Conservation (phyloP, 2,797 vertebrate genomes). For the Karalla daura region DNA sequence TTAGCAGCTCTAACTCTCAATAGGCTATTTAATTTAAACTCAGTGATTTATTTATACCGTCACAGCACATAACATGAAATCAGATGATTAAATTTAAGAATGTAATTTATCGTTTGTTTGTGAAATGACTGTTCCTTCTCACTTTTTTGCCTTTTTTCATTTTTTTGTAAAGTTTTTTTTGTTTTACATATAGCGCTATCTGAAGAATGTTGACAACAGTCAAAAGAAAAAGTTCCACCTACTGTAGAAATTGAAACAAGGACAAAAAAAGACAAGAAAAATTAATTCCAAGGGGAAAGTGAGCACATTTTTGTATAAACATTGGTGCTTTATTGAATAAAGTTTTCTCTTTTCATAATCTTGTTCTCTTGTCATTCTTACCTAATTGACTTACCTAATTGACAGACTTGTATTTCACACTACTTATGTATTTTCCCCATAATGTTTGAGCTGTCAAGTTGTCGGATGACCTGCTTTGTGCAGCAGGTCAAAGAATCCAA, state of each 20-base stretch:
- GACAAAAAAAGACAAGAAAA: slow-evolving; percentile 22
- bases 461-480: neutral
- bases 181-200: slow-evolving; percentile 27
- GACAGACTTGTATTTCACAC: too few species aligned
- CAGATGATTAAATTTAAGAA: slow-evolving; percentile 76
- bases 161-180: slow-evolving; percentile 63
- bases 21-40: slow-evolving; percentile 85
- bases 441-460: too few species aligned
- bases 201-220: slow-evolving; percentile 42
- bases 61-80: slow-evolving; percentile 84
- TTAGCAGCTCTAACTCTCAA: slow-evolving; percentile 64
- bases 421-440: too few species aligned
- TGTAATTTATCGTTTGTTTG: slow-evolving; percentile 82
- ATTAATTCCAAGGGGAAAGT: slow-evolving; percentile 33
- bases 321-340: slow-evolving; percentile 77
- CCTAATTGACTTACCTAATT: neutral
- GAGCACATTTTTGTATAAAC: slow-evolving; percentile 69
- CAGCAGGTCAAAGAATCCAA: slow-evolving; percentile 22
- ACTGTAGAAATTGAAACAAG: slow-evolving; percentile 12
- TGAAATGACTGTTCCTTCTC: slow-evolving; percentile 63
- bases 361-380: slow-evolving; percentile 8
- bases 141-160: slow-evolving; percentile 55
- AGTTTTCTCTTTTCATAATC: slow-evolving; percentile 71
- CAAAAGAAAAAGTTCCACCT: slow-evolving; percentile 23
- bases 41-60: slow-evolving; percentile 86